phyloP scores from a whole-genome alignment of 1,140 invertebrate species.

The Frieseomelitta varia region DNA sequence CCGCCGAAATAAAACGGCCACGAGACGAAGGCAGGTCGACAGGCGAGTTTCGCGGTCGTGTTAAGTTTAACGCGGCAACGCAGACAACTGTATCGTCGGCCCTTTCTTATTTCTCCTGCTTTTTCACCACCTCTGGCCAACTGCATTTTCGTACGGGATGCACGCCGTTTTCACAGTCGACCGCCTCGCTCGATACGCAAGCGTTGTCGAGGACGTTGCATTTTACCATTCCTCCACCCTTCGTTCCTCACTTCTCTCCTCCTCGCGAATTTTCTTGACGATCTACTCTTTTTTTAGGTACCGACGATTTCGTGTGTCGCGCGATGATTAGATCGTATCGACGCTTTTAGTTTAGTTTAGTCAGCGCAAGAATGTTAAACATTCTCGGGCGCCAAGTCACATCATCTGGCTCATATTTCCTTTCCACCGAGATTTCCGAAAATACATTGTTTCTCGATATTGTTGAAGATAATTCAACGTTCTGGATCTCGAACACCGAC shows the following conservation, averaged over 20 bases:
- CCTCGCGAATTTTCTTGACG: background rate
- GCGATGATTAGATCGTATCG: too few relatives aligned
- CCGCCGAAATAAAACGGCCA: background rate
- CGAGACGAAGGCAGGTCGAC: background rate
- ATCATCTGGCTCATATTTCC: too few relatives aligned
- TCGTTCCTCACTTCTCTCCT: too few relatives aligned
- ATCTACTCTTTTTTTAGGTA: background rate
- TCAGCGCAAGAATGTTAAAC: too few relatives aligned
- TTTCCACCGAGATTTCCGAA: too few relatives aligned
- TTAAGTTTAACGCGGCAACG: background rate
- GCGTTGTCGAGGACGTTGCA: background rate
- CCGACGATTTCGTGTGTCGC: too few relatives aligned
- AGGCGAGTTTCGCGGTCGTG: background rate
- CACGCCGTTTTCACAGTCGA: slow-evolving; percentile 39
- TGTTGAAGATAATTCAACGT: too few relatives aligned
- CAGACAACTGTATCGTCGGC: background rate
- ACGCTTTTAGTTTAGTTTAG: too few relatives aligned
- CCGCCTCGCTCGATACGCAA: slow-evolving; percentile 9
- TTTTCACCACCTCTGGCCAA: slow-evolving; percentile 5
- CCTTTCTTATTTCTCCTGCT: background rate
- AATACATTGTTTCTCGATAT: too few relatives aligned
- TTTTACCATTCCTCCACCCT: background rate
- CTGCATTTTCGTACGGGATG: slow-evolving; percentile 22
- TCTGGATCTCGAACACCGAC: too few relatives aligned
- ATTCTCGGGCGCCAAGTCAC: too few relatives aligned